Conservation (phyloP, 2,888 invertebrate genomes). For the Eupithecia subumbrata region DNA sequence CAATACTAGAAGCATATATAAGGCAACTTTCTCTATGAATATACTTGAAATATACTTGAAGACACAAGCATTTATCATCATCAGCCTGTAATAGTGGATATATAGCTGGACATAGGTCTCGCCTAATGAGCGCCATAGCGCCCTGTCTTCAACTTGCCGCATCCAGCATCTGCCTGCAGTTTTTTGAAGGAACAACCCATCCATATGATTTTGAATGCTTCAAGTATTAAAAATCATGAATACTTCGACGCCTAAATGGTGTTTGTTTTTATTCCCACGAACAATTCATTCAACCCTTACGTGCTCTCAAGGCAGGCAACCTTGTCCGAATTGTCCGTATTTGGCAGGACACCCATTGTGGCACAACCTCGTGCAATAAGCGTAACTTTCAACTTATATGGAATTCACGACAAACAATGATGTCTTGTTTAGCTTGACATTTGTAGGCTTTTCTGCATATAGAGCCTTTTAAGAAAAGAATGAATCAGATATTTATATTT, state of each 20-base stretch:
- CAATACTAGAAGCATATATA: background rate
- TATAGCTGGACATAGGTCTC: too few species aligned
- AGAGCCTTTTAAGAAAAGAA: background rate
- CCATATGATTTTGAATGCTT: too few species aligned
- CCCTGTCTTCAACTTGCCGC: too few species aligned
- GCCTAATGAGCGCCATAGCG: too few species aligned
- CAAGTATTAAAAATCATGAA: background rate
- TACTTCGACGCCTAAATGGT: background rate
- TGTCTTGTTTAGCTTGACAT: conserved; percentile 22
- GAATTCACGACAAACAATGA: conserved; percentile 23
- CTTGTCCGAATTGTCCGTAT: conserved; percentile 28
- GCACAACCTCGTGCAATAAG: conserved; percentile 33
- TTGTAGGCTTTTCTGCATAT: conserved; percentile 12
- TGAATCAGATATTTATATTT: background rate
- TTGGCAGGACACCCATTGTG: conserved; percentile 33
- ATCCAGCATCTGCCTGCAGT: too few species aligned
- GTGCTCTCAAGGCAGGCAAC: conserved; percentile 5
- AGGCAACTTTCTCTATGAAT: too few species aligned
- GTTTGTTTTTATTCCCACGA: background rate
- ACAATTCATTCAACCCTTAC: conserved; percentile 3
- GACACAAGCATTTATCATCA: too few species aligned
- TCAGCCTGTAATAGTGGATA: too few species aligned
- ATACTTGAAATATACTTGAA: too few species aligned
- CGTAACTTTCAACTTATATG: conserved; percentile 36
- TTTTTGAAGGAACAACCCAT: too few species aligned